phyloP scores from a whole-genome alignment of 2,888 invertebrate species.

The Himalopsyche tibetana region DNA sequence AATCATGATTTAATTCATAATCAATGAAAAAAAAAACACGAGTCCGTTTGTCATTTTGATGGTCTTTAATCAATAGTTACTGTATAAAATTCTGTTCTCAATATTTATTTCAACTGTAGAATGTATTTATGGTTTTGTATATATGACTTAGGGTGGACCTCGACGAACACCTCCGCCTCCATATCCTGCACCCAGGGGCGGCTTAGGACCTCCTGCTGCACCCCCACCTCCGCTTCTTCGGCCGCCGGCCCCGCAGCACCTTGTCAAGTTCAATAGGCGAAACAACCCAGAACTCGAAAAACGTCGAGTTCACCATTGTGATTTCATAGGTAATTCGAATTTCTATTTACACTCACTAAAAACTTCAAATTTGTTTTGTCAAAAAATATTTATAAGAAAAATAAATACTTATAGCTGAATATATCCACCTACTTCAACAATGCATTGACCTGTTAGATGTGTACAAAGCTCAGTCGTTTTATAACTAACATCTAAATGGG shows the following conservation, averaged over 20 bases:
- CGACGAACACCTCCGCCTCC: conserved; percentile 69
- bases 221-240: conserved; percentile 80
- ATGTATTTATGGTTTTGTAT: conserved; percentile 37
- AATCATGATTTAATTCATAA: too few relatives aligned
- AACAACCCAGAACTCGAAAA: conserved; percentile 98
- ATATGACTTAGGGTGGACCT: conserved; percentile 47
- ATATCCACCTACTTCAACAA: too few relatives aligned
- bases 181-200: conserved; percentile 69
- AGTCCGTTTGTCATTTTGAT: too few relatives aligned
- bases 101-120: conserved; percentile 25
- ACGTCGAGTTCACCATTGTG: conserved; percentile 96
- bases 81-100: background rate
- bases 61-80: too few relatives aligned
- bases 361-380: background rate
- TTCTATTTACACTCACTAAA: too few relatives aligned
- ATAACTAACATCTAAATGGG: too few relatives aligned
- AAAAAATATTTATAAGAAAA: background rate
- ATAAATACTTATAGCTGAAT: too few relatives aligned
- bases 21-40: too few relatives aligned
- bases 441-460: too few relatives aligned
- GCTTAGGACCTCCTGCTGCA: conserved; percentile 72
- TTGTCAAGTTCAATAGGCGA: conserved; percentile 90
- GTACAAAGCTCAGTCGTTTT: too few relatives aligned
- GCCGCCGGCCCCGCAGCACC: conserved; percentile 51
- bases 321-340: conserved; percentile 85